Base-by-base conservation (phyloP, 2,888 invertebrate genomes). In the Gortyna flavago region DNA sequence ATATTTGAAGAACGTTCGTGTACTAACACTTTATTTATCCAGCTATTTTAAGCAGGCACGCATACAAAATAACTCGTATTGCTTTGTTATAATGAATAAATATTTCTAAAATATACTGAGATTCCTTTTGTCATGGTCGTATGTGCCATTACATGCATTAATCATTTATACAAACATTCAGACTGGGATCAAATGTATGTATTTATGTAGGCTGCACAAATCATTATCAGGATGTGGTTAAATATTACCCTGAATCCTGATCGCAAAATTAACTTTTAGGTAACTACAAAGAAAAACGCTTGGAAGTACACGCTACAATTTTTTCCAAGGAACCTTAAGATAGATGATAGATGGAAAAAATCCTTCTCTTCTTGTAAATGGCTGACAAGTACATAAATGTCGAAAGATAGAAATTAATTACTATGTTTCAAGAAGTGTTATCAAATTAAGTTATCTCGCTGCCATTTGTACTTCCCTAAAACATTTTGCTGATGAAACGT, bases 401-500 rank as follows among this genome's bases (percentile, higher is more conserved):
- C 9, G 18, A 57, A 21, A 18, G 1, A 48, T 38, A n/a, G 1
- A 35, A 62, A 38, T 38, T 21, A 75, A 81, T 51, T 38, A 25
- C 25, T 38, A 29, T 75, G 44, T 62, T 48, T 5, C 21, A 54
- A 41, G 35, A 69, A 44, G 0, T 41, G 18, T 57, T 57, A 64
- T 64, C 54, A 76, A 67, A 67, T 66, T 66, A 25, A 71, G 54
- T 3, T 21, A 29, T 64, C 48, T 48, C 35, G 29, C 29, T 29
- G 29, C 44, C 32, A 71, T 73, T 75, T 72, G 38, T 38, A 38
- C 51, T 61, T 65, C 57, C 61, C 62, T 65, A 61, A 62, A 81
- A 74, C 74, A 66, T 72, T 59, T 70, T 75, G 48, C 61, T 41
- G 41, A 70, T 78, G 77, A 76, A 80, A 87, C 75, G 64, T 77